Base-by-base conservation (phyloP, 2,888 invertebrate genomes). In the Platynereis dumerilii region DNA sequence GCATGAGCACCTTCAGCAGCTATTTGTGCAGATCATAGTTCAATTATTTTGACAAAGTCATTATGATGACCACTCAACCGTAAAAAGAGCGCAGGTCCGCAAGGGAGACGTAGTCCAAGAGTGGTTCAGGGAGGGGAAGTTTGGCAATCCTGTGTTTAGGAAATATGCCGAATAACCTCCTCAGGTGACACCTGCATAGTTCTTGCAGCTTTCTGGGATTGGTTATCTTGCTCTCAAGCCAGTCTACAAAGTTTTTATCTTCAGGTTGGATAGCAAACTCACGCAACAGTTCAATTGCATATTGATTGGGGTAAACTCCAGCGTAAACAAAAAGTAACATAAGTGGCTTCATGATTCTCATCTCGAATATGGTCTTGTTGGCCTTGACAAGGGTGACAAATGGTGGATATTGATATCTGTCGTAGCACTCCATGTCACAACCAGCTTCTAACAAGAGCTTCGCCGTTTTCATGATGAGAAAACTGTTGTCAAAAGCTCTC, bases 361-460 rank as follows among this genome's bases (percentile, higher is more conserved):
- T 48, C 7, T 48, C 48, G 17, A 48, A 48, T 48, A 61, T 52
- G 1, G 24, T 26, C 5, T 28, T 27, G 27, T 61, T 61, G 7
- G 53, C 61, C 12, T 12, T 42, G 34, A 61, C 39, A 28, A 39
- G 42, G 15, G 61, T 52, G 24, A 24, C 20, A 24, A 61, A 29
- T n/a, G 55, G 20, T 10, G 42, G 34, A 1, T 54, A 22, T 1
- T 54, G 53, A 7, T 54, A 12, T 20, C 54, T 42, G 55, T 61
- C 61, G 15, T 26, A 22, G 2, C 24, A 15, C 15, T 55, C 54
- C 42, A 61, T 28, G 44, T 61, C 61, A 12, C 52, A 17, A 1
- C 61, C 61, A 7, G 61, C 61, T 20, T 61, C 61, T 17, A 61
- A 52, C 12, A 61, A 42, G 39, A 61, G 52, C 2, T 52, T 22